These are phyloP conservation scores for Lates japonicus DNA, from an alignment of 2,797 vertebrate species.

Conservation along the genomic window DNA sequence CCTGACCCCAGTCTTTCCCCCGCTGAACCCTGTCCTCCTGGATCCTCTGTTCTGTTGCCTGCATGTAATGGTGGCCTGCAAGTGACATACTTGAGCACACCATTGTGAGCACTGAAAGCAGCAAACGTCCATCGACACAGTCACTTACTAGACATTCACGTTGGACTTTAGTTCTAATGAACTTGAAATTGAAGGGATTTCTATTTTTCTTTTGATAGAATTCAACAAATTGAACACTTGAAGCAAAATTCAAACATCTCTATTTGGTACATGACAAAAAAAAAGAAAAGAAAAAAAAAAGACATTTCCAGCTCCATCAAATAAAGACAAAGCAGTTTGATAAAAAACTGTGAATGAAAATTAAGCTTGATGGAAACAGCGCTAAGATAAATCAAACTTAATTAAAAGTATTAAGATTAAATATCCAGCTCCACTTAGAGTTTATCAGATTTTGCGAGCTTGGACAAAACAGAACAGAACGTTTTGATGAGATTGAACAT, in stretches of 20 bases:
- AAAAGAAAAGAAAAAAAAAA: no score
- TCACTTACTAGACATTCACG: slow-evolving; percentile 18
- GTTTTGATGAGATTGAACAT: slow-evolving; percentile 49
- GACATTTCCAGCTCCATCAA: slow-evolving; percentile 18
- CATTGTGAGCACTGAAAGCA: slow-evolving; percentile 72
- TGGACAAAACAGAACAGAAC: slow-evolving; percentile 38
- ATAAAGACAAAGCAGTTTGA: slow-evolving; percentile 39
- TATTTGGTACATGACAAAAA: slow-evolving; percentile 29
- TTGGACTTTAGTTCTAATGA: slow-evolving; percentile 39
- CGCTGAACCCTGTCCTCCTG: slow-evolving; percentile 76
- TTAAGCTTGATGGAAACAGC: slow-evolving; percentile 47
- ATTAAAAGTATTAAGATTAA: slow-evolving; percentile 64
- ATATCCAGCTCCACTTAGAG: slow-evolving; percentile 52
- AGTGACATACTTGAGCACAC: slow-evolving; percentile 85
- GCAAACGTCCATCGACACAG: neutral
- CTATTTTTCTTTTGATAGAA: slow-evolving; percentile 14
- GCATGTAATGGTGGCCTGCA: slow-evolving; percentile 84
- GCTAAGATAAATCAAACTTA: slow-evolving; percentile 57
- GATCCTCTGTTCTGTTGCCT: slow-evolving; percentile 84
- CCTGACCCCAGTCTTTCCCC: slow-evolving; percentile 81
- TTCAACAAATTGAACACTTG: slow-evolving; percentile 38
- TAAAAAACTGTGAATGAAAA: slow-evolving; percentile 49
- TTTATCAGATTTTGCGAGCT: slow-evolving; percentile 60
- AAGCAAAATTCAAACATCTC: slow-evolving; percentile 31
- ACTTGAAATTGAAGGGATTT: slow-evolving; percentile 5